Conservation (phyloP, 1,140 invertebrate species). For the Listronotus oregonensis region DNA sequence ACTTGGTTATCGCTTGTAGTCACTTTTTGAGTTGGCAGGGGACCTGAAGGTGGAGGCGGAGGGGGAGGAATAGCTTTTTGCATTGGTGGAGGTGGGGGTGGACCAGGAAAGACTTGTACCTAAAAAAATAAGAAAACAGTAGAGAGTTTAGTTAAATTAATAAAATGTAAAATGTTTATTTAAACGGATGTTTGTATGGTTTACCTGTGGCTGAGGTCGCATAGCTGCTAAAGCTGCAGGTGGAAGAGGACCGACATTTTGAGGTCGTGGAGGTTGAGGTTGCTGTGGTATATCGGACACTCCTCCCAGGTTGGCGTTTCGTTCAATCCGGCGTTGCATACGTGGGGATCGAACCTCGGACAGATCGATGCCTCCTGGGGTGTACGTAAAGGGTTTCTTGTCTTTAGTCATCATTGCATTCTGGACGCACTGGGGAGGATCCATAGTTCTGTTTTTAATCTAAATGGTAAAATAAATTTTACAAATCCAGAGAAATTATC, state of each 20-base stretch:
- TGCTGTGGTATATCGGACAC: slow-evolving; percentile 56
- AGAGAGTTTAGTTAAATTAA: too few species aligned
- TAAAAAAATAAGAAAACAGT: neutral
- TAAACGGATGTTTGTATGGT: neutral
- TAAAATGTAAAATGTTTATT: neutral
- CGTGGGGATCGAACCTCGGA: slow-evolving; percentile 87
- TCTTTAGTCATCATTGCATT: slow-evolving; percentile 94
- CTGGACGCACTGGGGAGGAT: slow-evolving; percentile 86
- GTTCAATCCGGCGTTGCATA: slow-evolving; percentile 80
- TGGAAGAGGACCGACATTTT: slow-evolving; percentile 55
- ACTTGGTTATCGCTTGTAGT: slow-evolving; percentile 56
- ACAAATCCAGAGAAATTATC: neutral
- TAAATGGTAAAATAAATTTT: too few species aligned
- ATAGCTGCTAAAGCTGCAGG: slow-evolving; percentile 61
- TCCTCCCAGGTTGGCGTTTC: slow-evolving; percentile 68
- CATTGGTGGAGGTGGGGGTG: slow-evolving; percentile 55
- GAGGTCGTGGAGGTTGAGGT: slow-evolving; percentile 48
- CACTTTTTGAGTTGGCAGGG: slow-evolving; percentile 57
- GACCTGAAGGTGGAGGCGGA: slow-evolving; percentile 60
- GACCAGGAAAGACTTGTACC: slow-evolving; percentile 35
- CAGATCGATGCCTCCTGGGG: slow-evolving; percentile 87
- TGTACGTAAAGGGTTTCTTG: slow-evolving; percentile 94
- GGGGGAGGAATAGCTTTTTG: slow-evolving; percentile 58
- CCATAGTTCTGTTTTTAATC: slow-evolving; percentile 51
- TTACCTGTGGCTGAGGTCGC: slow-evolving; percentile 69